Evolutionary conservation across 2,797 vertebrate genomes (phyloP).

Genomic region (Catharus ustulatus): DNA sequence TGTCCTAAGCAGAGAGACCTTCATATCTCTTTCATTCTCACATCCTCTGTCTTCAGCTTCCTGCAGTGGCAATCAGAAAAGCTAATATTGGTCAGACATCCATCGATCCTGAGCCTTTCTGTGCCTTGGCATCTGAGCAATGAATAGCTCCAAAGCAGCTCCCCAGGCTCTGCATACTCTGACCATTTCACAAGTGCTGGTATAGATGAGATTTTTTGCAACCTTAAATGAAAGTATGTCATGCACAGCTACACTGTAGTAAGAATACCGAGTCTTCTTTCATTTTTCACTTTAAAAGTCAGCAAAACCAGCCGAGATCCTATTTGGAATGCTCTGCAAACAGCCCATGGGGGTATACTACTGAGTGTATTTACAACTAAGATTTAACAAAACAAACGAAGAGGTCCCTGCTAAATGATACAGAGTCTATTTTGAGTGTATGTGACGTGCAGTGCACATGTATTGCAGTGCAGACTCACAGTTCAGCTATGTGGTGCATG

Average conservation of each 20-base stretch:
- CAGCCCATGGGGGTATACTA: background rate
- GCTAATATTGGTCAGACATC: background rate
- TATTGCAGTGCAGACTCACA: background rate
- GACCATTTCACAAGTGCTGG: background rate
- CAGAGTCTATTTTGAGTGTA: background rate
- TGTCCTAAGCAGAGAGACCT: background rate
- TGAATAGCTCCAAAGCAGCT: background rate
- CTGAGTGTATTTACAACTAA: background rate
- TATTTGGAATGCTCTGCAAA: background rate
- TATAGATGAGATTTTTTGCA: background rate
- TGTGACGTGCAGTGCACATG: no score
- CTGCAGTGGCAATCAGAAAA: background rate
- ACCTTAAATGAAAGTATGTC: background rate
- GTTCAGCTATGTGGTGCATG: background rate
- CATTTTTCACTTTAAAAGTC: background rate
- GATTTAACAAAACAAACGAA: background rate
- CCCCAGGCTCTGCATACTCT: background rate
- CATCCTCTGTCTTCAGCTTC: background rate
- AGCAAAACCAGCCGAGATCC: background rate
- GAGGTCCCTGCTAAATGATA: background rate
- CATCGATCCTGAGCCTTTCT: rapidly evolving
- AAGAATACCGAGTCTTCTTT: background rate
- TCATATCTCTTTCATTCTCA: background rate
- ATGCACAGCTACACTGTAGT: rapidly evolving
- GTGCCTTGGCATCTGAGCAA: background rate